These are phyloP conservation scores for Myotis planiceps DNA, from an alignment of 2,797 vertebrate genomes.

Conservation along the genomic window DNA sequence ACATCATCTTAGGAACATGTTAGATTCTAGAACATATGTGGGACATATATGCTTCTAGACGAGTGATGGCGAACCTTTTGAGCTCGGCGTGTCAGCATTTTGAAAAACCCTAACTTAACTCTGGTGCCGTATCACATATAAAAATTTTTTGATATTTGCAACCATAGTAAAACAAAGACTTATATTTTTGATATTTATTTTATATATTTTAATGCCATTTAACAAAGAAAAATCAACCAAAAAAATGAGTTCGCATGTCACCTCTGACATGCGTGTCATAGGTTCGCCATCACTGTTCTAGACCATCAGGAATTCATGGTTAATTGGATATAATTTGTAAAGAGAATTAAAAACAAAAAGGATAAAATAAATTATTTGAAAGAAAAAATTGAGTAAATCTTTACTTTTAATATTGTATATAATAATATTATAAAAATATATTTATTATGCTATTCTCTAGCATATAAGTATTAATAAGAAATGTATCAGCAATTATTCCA, in stretches of 20 bases:
- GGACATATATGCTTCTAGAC: background rate
- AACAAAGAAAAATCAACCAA: too few species aligned
- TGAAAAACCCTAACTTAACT: too few species aligned
- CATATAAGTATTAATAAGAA: background rate
- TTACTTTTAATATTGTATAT: background rate
- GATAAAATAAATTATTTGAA: background rate
- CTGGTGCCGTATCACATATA: too few species aligned
- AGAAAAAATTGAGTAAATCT: background rate
- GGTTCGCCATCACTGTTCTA: background rate
- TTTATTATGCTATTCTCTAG: background rate
- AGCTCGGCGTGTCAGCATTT: rapidly evolving
- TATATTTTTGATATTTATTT: too few species aligned
- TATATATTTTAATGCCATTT: too few species aligned
- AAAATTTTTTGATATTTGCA: too few species aligned
- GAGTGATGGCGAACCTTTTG: too few species aligned
- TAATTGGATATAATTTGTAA: background rate
- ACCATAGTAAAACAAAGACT: too few species aligned
- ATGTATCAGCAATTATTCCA: background rate
- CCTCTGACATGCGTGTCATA: too few species aligned
- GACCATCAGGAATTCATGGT: background rate
- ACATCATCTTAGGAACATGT: background rate
- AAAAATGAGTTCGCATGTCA: too few species aligned
- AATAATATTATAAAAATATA: background rate
- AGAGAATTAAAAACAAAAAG: background rate
- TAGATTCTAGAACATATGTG: background rate